Evolutionary conservation across 2,797 vertebrate genomes (phyloP).

Genomic region (Parauchenoglanis punctatus): DNA sequence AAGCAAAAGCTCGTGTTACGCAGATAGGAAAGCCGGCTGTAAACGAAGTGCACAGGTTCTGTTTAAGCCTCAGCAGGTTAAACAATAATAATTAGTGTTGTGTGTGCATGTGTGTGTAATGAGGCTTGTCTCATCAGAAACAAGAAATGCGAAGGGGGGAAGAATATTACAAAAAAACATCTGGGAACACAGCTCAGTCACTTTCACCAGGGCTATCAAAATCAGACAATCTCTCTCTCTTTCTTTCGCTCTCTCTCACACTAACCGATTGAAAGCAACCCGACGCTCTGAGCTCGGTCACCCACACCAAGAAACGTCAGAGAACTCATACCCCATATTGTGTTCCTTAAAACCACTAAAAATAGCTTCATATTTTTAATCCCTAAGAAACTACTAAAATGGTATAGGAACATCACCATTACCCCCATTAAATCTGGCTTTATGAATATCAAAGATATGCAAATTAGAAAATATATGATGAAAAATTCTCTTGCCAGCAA

Average conservation of each 20-base stretch:
- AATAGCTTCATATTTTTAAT: neutral
- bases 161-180: neutral
- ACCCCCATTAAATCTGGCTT: neutral
- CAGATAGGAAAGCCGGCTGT: slow-evolving; percentile 50
- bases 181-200: slow-evolving; percentile 47
- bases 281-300: neutral
- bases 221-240: slow-evolving; percentile 61
- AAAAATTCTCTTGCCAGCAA: neutral
- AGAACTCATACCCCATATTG: neutral
- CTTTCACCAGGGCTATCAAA: slow-evolving; percentile 53
- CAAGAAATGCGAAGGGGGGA: neutral
- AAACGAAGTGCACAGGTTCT: slow-evolving; percentile 67
- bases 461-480: neutral
- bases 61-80: slow-evolving; percentile 39
- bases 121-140: neutral
- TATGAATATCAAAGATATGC: neutral
- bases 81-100: neutral
- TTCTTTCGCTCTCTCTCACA: slow-evolving; percentile 42
- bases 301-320: neutral
- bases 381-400: neutral
- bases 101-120: slow-evolving; percentile 9
- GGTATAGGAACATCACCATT: neutral
- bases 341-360: neutral
- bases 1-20: slow-evolving; percentile 52
- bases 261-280: neutral